Base-by-base conservation (phyloP, 1,140 invertebrate genomes). In the Parapsyche elsis region DNA sequence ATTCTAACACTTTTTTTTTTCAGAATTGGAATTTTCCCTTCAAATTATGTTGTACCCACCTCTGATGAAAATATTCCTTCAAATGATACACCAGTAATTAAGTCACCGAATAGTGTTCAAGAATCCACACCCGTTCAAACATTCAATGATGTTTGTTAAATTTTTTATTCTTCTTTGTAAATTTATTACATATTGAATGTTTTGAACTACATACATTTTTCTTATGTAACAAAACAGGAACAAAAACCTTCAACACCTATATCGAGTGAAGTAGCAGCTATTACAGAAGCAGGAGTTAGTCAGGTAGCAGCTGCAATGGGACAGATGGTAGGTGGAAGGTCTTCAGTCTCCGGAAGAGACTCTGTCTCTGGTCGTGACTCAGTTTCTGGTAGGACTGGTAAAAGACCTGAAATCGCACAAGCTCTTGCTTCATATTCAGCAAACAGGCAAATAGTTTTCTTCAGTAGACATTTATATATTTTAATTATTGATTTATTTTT, bases 21-120 rank as follows among this genome's bases (percentile, higher is more conserved):
- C 84, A 92, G 93, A 81, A 92, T 90, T 12, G 98, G 98, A 21
- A 97, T 99, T 81, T 99, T 99, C 88, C 98, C 98, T 0, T 96
- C 94, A 0, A 98, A 97, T 90, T 97, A 97, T 87, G 96, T 97
- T 19, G 92, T 94, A 84, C 85, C 86, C 9, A 44, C 46, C 16
- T 86, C 87, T 0, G 86, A 86, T 26, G 87, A 30, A 9, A 79
- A 23, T n/a, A 38, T 19, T 44, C 24, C 19, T 0, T 12, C 49
- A 53, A 61, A 24, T 57, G 12, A 14, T 14, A 49, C 73, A 9
- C 67, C 64, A 2, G n/a, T 1, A 30, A 21, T 67, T 5, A 23
- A 67, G 7, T 16, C 67, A 19, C 4, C 12, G 10, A 5, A 16
- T 26, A 59, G 23, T 70, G 0, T 44, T 12, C n/a, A 71, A 53